phyloP scores from a whole-genome alignment of 1,140 invertebrate species.

The Scaptomyza graminum region DNA sequence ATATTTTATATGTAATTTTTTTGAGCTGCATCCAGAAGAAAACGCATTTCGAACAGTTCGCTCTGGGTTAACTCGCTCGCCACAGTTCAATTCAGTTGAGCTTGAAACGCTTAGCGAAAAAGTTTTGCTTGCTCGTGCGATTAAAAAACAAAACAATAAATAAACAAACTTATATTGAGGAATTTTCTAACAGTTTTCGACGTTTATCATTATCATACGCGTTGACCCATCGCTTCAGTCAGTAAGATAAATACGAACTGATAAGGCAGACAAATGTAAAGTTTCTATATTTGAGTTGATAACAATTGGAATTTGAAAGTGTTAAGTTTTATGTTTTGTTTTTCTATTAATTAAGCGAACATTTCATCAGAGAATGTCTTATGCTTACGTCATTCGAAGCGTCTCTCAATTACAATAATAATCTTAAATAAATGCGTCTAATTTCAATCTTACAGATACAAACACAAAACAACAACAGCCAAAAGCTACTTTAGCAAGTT shows the following conservation, averaged over 20 bases:
- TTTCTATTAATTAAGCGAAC: constrained; percentile 18
- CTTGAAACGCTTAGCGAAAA: constrained; percentile 66
- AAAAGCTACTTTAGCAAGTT: constrained; percentile 61
- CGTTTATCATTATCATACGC: constrained; percentile 3
- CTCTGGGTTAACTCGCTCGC: constrained; percentile 35
- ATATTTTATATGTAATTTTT: not conserved
- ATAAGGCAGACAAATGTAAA: constrained; percentile 30
- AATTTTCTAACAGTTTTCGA: not conserved
- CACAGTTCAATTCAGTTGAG: constrained; percentile 57
- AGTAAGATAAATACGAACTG: constrained; percentile 20
- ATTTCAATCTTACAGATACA: constrained; percentile 22
- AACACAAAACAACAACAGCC: constrained; percentile 3
- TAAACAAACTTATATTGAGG: not conserved
- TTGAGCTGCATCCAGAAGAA: constrained; percentile 28
- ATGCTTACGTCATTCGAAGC: constrained; percentile 33
- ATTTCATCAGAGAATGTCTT: constrained; percentile 9
- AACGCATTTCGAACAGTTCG: constrained; percentile 8
- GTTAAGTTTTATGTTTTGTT: not conserved
- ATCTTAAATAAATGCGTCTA: not conserved
- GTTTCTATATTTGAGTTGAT: too few relatives aligned
- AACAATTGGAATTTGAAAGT: not conserved
- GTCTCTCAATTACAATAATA: not conserved
- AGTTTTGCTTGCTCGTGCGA: constrained; percentile 53
- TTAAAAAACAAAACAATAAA: constrained; percentile 20
- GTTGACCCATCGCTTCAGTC: constrained; percentile 26